These are phyloP conservation scores for Stomatorhinus walkeri DNA, from an alignment of 2,797 vertebrate species.

Conservation along the genomic window DNA sequence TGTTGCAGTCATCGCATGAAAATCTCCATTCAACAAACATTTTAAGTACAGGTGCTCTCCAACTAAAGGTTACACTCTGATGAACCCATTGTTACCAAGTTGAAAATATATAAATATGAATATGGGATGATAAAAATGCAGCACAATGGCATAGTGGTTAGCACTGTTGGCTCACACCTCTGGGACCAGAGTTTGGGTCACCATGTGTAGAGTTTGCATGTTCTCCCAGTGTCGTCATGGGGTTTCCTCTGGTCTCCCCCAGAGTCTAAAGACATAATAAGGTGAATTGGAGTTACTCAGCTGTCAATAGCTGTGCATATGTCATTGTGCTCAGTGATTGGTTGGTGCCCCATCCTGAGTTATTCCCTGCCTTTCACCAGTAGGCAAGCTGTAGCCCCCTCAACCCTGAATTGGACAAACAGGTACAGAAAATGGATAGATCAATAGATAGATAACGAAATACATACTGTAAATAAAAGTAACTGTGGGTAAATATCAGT, in stretches of 20 bases:
- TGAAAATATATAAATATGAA: neutral
- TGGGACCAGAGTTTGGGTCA: neutral
- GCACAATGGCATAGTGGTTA: neutral
- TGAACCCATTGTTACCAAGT: neutral
- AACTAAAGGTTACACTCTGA: neutral
- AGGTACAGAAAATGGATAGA: neutral
- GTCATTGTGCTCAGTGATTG: neutral
- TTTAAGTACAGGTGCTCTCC: neutral
- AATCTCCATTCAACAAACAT: neutral
- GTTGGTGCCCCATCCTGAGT: neutral
- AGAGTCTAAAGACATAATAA: neutral
- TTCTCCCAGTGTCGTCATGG: neutral
- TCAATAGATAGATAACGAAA: neutral
- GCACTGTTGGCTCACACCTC: neutral
- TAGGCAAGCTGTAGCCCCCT: neutral
- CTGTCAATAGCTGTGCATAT: neutral
- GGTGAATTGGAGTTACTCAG: neutral
- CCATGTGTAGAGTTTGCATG: neutral
- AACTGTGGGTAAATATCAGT: neutral
- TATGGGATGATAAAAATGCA: neutral
- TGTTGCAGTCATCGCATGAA: neutral
- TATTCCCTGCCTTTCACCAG: neutral
- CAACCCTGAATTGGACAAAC: neutral
- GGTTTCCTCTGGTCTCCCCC: neutral
- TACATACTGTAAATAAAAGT: neutral